Conservation (phyloP, 2,113 vertebrate species). For the Recurvirostra avosetta region DNA sequence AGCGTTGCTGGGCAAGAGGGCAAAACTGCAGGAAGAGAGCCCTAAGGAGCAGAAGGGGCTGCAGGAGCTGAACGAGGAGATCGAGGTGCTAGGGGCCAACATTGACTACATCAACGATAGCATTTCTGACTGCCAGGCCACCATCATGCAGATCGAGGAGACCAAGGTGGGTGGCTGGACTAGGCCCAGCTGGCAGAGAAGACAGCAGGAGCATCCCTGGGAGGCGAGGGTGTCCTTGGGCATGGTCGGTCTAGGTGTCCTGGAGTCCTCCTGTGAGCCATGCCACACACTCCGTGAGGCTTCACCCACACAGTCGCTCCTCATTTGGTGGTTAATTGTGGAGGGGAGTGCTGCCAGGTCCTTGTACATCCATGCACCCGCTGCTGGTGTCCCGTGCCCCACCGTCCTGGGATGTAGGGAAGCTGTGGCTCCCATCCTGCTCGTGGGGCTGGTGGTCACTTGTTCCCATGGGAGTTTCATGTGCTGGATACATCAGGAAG, state of each 20-base stretch:
- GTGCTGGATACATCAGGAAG: not conserved
- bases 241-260: not conserved
- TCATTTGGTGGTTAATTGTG: not conserved
- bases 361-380: not conserved
- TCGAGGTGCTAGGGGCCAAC: conserved; percentile 93
- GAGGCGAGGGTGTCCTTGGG: not conserved
- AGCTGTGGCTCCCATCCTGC: fast-evolving
- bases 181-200: not conserved
- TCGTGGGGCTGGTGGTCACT: too few species aligned
- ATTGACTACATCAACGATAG: conserved; percentile 97
- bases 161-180: conserved; percentile 80
- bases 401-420: not conserved
- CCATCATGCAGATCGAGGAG: conserved; percentile 96
- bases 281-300: not conserved
- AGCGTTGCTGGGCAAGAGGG: conserved; percentile 81
- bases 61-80: conserved; percentile 91
- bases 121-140: conserved; percentile 95
- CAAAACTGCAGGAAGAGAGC: conserved; percentile 82
- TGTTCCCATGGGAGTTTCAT: not conserved
- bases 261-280: not conserved
- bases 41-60: conserved; percentile 85
- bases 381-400: not conserved
- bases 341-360: not conserved
- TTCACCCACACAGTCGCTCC: not conserved
- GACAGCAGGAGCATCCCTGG: not conserved